Base-by-base conservation (phyloP, 2,888 invertebrate species). In the Incurvaria masculella region DNA sequence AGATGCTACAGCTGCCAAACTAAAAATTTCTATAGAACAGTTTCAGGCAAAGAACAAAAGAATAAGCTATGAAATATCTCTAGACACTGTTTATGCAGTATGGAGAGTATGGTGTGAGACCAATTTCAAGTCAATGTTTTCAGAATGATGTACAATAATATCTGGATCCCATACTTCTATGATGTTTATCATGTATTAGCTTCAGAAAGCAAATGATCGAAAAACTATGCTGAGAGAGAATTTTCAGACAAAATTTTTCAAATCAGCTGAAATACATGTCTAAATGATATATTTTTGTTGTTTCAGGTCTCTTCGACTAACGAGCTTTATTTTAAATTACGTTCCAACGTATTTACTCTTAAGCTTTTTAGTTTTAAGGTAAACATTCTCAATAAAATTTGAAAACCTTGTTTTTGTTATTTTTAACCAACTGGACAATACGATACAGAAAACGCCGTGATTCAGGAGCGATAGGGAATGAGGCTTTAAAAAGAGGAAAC, bases 301-400 rank as follows among this genome's bases (percentile, higher is more conserved):
- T 81, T 82, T 64, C 82, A 86, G 86, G 89, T 81, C 85, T 89
- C 62, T 89, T 89, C 63, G 89, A 89, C 72, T 87, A 85, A 83
- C 67, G 69, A 67, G 72, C 72, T 73, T 68, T 69, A 64, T 61
- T 59, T 60, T 59, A 64, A 68, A 69, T 65, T 61, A 62, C 60
- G 71, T 76, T 75, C 73, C 75, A 72, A 60, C 63, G 58, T 64
- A 63, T 67, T 69, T 68, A 64, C 66, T 60, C 41, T 43, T 47
- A 71, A 74, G 70, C 72, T 70, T 69, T 58, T 75, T 73, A 75
- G 62, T 63, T 68, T 42, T 76, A 76, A 76, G 76, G 21, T 45
- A 52, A 65, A 65, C 66, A 63, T 58, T 66, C 66, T 70, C 69
- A 45, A 65, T 60, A 61, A 63, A 62, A 56, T 51, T 52, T 52